phyloP scores from a whole-genome alignment of 2,113 vertebrate species.

The Oxygymnocypris stewartii region DNA sequence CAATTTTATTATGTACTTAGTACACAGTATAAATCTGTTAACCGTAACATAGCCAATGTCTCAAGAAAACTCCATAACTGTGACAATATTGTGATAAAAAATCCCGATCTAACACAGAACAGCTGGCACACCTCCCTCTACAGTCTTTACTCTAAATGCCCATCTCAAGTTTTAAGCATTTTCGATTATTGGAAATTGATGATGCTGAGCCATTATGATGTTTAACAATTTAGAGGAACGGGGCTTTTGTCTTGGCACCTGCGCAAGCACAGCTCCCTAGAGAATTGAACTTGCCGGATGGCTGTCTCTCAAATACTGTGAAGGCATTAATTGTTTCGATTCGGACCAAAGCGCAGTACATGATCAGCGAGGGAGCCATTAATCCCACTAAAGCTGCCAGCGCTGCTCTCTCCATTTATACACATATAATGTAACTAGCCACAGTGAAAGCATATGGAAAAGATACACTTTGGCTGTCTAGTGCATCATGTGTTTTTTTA shows the following conservation, averaged over 20 bases:
- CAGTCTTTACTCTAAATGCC: slow-evolving; percentile 6
- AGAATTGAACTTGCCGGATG: slow-evolving; percentile 20
- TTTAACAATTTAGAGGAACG: slow-evolving; percentile 7
- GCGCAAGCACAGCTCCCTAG: slow-evolving; percentile 9
- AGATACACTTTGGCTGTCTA: background rate
- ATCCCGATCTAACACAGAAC: background rate
- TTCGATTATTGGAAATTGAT: slow-evolving; percentile 36
- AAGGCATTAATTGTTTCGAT: slow-evolving; percentile 42
- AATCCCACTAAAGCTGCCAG: slow-evolving; percentile 14
- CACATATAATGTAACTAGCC: background rate
- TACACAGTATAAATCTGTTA: background rate
- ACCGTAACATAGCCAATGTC: background rate
- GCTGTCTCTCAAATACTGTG: slow-evolving; percentile 47
- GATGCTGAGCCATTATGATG: slow-evolving; percentile 33
- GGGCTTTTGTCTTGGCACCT: slow-evolving; percentile 43
- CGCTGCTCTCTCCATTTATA: background rate
- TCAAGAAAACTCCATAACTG: background rate
- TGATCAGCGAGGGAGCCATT: slow-evolving; percentile 40
- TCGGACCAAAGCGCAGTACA: slow-evolving; percentile 29
- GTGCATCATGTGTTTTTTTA: background rate
- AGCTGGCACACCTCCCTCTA: background rate
- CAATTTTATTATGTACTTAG: background rate
- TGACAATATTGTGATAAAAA: background rate
- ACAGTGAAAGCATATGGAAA: slow-evolving; percentile 13
- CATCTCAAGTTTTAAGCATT: slow-evolving; percentile 11